Evolutionary conservation across 2,113 vertebrate species (phyloP).

Genomic region (Triplophysa tibetana): DNA sequence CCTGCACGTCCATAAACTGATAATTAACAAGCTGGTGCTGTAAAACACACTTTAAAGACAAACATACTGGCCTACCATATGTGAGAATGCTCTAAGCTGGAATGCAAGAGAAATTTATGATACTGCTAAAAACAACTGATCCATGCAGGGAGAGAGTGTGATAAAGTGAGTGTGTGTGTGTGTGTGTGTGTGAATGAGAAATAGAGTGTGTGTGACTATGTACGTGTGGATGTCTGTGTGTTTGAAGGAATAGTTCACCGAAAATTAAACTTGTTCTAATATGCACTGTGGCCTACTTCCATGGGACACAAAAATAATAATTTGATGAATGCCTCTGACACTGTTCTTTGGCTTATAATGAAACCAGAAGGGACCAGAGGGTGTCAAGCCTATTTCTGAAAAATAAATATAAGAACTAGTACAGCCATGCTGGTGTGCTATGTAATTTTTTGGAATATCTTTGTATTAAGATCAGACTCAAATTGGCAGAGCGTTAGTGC

Average conservation of each 20-base stretch:
- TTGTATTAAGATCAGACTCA: too few species aligned
- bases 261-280: not conserved
- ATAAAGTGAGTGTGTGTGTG: not conserved
- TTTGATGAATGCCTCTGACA: too few species aligned
- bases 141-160: conserved; percentile 1
- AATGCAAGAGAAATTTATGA: conserved; percentile 18
- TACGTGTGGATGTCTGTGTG: not conserved
- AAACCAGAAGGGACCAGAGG: too few species aligned
- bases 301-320: not conserved
- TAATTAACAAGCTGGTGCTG: conserved; percentile 43
- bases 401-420: too few species aligned
- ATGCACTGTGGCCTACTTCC: not conserved
- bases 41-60: conserved; percentile 43
- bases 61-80: conserved; percentile 35
- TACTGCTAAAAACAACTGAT: conserved; percentile 1
- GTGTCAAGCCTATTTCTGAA: too few species aligned
- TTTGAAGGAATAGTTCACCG: not conserved
- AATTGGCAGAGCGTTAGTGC: too few species aligned
- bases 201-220: conserved; percentile 1
- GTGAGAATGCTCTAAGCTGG: conserved; percentile 7
- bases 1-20: conserved; percentile 34
- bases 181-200: not conserved
- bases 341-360: too few species aligned
- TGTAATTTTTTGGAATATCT: too few species aligned
- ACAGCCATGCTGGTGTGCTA: too few species aligned